phyloP scores from a whole-genome alignment of 2,797 vertebrate species.

The Hylomyscus alleni region DNA sequence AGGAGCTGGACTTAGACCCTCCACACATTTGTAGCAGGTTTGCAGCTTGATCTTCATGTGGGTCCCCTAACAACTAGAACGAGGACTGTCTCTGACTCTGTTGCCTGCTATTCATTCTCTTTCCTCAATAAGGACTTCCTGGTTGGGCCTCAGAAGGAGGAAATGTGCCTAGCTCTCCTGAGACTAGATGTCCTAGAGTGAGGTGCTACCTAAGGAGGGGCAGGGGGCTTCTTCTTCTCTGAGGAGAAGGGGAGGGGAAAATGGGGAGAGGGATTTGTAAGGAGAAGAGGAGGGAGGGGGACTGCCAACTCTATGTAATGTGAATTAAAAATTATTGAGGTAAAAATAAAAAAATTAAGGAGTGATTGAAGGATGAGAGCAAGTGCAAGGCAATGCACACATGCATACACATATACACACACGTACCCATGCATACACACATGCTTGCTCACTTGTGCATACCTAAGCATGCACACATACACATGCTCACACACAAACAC shows the following conservation, averaged over 20 bases:
- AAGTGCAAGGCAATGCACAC: neutral
- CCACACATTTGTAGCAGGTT: neutral
- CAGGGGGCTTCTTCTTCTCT: neutral
- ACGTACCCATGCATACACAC: neutral
- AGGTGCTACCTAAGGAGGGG: neutral
- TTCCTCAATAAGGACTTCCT: neutral
- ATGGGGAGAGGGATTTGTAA: neutral
- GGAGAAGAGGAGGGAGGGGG: neutral
- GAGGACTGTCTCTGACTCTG: neutral
- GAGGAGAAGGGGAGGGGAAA: neutral
- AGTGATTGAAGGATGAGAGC: neutral
- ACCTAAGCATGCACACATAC: no score
- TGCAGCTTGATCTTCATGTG: neutral
- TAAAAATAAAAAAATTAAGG: neutral
- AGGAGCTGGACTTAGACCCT: neutral
- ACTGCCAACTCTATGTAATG: neutral
- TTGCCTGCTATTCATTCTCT: neutral
- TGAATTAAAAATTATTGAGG: neutral
- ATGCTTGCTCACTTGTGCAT: neutral
- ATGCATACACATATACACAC: no score
- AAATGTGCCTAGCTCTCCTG: neutral
- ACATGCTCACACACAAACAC: neutral
- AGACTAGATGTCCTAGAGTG: neutral
- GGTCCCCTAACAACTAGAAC: neutral
- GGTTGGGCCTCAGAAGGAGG: neutral